Evolutionary conservation across 2,888 invertebrate species (phyloP).

Genomic region (Pterostichus madidus): DNA sequence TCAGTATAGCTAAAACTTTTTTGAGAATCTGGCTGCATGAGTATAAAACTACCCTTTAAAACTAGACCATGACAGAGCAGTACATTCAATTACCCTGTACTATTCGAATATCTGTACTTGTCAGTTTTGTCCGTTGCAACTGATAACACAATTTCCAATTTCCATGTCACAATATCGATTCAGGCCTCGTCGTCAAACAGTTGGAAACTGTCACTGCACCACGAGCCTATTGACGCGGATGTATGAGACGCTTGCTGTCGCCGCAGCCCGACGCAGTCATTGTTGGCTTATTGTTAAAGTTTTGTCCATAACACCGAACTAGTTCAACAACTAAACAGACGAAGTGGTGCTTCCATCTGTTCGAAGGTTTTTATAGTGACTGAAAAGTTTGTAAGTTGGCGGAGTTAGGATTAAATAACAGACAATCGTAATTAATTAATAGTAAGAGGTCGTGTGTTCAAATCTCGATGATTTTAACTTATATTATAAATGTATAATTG

Average conservation of each 20-base stretch:
- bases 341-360: background rate
- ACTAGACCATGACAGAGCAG: no score
- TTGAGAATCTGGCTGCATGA: no score
- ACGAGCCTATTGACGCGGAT: conserved; percentile 14
- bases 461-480: no score
- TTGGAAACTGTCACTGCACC: background rate
- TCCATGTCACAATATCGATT: background rate
- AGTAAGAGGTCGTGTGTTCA: no score
- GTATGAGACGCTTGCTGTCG: background rate
- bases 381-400: no score
- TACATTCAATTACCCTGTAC: no score
- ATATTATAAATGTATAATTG: no score
- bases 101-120: conserved; percentile 12
- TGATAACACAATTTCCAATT: conserved; percentile 4
- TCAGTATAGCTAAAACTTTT: no score
- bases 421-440: no score
- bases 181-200: background rate
- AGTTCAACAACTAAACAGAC: conserved; percentile 30
- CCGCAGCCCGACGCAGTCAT: background rate
- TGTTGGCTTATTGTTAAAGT: conserved; percentile 29
- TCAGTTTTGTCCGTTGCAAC: background rate
- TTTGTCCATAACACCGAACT: conserved; percentile 22
- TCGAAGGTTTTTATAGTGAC: no score
- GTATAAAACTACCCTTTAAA: no score
- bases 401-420: no score